phyloP scores from a whole-genome alignment of 2,797 vertebrate genomes.

The Acanthiza pusilla region DNA sequence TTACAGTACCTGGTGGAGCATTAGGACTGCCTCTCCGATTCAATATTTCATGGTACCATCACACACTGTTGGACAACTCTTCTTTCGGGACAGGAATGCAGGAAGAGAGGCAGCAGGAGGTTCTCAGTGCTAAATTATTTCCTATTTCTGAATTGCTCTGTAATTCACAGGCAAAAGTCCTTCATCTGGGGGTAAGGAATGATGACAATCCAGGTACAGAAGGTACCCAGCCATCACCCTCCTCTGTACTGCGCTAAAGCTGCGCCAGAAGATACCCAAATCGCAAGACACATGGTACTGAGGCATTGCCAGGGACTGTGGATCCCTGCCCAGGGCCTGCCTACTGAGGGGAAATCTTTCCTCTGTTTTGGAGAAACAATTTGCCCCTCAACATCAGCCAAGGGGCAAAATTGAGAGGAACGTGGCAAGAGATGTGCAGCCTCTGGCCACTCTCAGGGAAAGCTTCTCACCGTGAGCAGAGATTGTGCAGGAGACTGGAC shows the following conservation, averaged over 20 bases:
- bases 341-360: neutral
- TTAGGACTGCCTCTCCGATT: neutral
- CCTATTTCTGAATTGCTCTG: neutral
- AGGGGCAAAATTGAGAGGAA: neutral
- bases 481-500: neutral
- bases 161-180: neutral
- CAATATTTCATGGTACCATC: neutral
- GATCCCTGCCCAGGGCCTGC: neutral
- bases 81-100: neutral
- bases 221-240: neutral
- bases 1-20: neutral
- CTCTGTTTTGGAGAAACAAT: neutral
- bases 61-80: neutral
- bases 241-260: neutral
- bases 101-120: neutral
- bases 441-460: neutral
- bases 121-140: neutral
- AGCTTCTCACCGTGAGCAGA: neutral
- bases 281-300: accelerated
- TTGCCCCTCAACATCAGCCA: neutral
- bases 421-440: neutral
- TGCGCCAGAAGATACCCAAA: neutral
- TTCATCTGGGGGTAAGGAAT: neutral
- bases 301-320: neutral
- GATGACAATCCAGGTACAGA: neutral